Evolutionary conservation across 1,140 invertebrate genomes (phyloP), one percentile per base, ranked within the genome.

Genomic region (Berghia stephanieae): DNA sequence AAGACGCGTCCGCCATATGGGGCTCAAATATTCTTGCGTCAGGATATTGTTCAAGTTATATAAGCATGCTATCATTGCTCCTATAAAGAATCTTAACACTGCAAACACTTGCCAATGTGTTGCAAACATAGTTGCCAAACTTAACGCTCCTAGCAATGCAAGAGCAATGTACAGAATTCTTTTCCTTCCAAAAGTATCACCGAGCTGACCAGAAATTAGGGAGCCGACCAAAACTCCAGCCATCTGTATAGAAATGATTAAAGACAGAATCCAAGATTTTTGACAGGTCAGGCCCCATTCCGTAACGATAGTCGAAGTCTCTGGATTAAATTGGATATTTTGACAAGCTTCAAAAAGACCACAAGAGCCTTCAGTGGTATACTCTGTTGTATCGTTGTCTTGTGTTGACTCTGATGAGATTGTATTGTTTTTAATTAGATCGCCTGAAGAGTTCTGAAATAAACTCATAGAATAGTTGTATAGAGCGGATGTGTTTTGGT

Each of bases 231-330:
- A 49, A 4, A 82, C 55, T 2, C 81, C 81, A 0, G 73, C 67
- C 79, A 82, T 82, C 57, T 80, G 79, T 3, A 82, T 42, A 27
- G 70, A 75, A 36, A 68, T 78, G 42, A 80, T 77, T 10, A 81
- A 38, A 34, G 44, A 38, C 8, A 31, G 52, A 5, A 79, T 43
- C 46, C 66, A 80, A 1, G 27, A 24, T 38, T 73, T 13, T 2
- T 78, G 55, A 67, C 81, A 82, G 10, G 80, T 49, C 31, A 82
- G 73, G 63, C 78, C 42, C 78, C 78, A 82, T 77, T 82, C 57
- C 10, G 57, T 63, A 27, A 27, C 27, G 10, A 63, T 31, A 27
- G 57, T 63, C 8, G 57, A 63, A 10, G 57, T 16, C 8, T 31
- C 57, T 31, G n/a, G n/a, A n/a, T n/a, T n/a, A n/a, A n/a, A n/a